Evolutionary conservation across 2,888 invertebrate genomes (phyloP).

Genomic region (Polyommatus iphigenia): DNA sequence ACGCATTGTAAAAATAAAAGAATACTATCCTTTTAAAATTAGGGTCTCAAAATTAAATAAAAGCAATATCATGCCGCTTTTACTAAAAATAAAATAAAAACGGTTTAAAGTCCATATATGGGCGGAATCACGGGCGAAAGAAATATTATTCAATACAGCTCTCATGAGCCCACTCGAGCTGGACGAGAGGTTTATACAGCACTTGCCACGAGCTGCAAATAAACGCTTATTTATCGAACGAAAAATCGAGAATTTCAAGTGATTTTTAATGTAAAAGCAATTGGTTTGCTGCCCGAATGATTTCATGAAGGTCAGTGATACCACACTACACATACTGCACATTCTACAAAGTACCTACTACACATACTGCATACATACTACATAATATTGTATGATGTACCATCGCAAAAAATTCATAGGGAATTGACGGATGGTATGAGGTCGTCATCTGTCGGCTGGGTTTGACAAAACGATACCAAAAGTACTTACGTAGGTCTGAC

Average conservation of each 20-base stretch:
- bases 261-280: neutral
- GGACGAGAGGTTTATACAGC: conserved; percentile 5
- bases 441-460: too few species aligned
- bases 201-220: conserved; percentile 19
- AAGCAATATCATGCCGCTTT: too few species aligned
- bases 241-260: conserved; percentile 3
- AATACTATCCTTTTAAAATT: too few species aligned
- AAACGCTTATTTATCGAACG: conserved; percentile 14
- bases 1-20: neutral
- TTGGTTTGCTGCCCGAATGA: neutral
- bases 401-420: too few species aligned
- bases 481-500: too few species aligned
- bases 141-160: conserved; percentile 16
- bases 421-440: too few species aligned
- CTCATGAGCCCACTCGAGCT: conserved; percentile 1
- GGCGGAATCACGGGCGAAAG: neutral
- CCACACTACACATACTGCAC: too few species aligned
- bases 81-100: neutral
- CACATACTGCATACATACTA: too few species aligned
- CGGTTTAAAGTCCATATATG: neutral
- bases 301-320: neutral
- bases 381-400: too few species aligned
- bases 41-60: too few species aligned
- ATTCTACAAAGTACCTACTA: too few species aligned
- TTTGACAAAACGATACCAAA: too few species aligned